Evolutionary conservation across 2,797 vertebrate genomes (phyloP).

Genomic region (Gallirallus australis): DNA sequence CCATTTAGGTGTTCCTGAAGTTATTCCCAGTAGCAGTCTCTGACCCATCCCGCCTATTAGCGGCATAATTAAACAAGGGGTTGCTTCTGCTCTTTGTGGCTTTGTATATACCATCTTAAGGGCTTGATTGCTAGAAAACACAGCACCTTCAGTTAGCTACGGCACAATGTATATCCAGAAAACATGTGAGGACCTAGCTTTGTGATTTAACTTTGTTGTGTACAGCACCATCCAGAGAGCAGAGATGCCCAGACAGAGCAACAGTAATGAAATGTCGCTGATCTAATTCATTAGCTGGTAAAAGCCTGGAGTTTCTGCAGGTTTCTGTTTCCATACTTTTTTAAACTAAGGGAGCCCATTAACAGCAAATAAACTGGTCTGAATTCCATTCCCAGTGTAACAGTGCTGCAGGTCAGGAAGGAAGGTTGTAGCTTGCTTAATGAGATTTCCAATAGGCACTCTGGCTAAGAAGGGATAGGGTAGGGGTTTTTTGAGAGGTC

Average conservation of each 20-base stretch:
- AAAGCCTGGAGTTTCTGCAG: not conserved
- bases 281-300: not conserved
- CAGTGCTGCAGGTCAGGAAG: not conserved
- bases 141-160: not conserved
- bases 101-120: not conserved
- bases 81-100: not conserved
- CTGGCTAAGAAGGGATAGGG: not conserved
- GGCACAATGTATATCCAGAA: not conserved
- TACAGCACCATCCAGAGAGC: not conserved
- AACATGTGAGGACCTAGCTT: not conserved
- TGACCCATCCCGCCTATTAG: not conserved
- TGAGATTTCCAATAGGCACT: not conserved
- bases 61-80: not conserved
- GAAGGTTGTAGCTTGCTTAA: not conserved
- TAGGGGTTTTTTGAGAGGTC: fast-evolving
- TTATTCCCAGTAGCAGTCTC: not conserved
- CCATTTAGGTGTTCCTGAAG: not conserved
- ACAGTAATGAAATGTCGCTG: not conserved
- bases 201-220: not conserved
- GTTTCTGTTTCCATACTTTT: not conserved
- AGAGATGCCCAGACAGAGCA: not conserved
- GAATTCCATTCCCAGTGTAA: not conserved
- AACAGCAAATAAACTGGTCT: not conserved
- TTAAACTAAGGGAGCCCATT: not conserved
- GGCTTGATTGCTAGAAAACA: not conserved